Evolutionary conservation across 2,113 vertebrate genomes (phyloP).

Genomic region (Oncorhynchus kisutch): DNA sequence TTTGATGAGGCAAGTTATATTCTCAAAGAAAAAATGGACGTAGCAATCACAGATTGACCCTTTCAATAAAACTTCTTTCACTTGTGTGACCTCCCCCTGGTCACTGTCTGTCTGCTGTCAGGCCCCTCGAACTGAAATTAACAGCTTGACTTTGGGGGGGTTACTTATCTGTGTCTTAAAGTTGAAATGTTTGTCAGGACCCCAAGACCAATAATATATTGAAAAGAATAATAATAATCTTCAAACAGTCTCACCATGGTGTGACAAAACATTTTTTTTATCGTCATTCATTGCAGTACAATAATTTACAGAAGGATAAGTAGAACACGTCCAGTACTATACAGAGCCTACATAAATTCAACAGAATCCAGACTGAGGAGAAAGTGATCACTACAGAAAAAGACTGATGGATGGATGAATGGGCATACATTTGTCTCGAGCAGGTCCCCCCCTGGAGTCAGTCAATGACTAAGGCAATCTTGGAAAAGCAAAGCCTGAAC

Average conservation of each 20-base stretch:
- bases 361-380: conserved; percentile 36
- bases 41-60: too few relatives aligned
- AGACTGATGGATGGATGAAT: conserved; percentile 52
- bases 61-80: too few relatives aligned
- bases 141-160: not conserved
- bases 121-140: not conserved
- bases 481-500: conserved; percentile 28
- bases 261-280: conserved; percentile 24
- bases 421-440: conserved; percentile 50
- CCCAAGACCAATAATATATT: too few relatives aligned
- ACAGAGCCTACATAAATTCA: conserved; percentile 30
- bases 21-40: too few relatives aligned
- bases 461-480: conserved; percentile 61
- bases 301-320: conserved; percentile 61
- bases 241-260: too few relatives aligned
- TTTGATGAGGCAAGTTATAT: too few relatives aligned
- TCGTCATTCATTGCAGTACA: conserved; percentile 50
- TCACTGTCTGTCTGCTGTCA: not conserved
- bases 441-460: conserved; percentile 41
- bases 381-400: conserved; percentile 44
- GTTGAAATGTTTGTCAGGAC: too few relatives aligned
- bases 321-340: too few relatives aligned
- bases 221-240: too few relatives aligned
- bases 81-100: too few relatives aligned
- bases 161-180: too few relatives aligned